These are phyloP conservation scores for Nibea coibor DNA, from an alignment of 2,113 vertebrate species.

Conservation along the genomic window DNA sequence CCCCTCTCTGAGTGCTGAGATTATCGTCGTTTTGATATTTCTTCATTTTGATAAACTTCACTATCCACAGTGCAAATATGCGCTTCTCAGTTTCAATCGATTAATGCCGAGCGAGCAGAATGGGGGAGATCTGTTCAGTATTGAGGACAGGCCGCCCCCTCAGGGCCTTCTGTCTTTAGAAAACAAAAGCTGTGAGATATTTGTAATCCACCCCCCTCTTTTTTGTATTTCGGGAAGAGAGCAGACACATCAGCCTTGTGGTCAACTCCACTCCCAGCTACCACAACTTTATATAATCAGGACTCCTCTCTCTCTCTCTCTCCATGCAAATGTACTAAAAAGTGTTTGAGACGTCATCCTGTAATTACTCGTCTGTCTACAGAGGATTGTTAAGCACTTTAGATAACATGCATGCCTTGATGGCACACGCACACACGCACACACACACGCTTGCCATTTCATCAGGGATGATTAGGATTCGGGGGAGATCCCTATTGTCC, in stretches of 20 bases:
- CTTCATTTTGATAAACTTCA: constrained; percentile 18
- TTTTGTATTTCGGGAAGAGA: constrained; percentile 64
- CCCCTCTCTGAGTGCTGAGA: neutral
- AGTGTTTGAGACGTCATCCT: constrained; percentile 31
- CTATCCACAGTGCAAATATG: constrained; percentile 42
- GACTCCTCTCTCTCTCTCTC: constrained; percentile 9
- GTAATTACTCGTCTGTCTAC: constrained; percentile 55
- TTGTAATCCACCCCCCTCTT: constrained; percentile 62
- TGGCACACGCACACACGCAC: neutral
- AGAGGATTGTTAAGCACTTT: constrained; percentile 45
- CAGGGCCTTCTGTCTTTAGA: constrained; percentile 64
- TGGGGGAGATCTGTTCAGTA: constrained; percentile 30
- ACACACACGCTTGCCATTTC: constrained; percentile 31
- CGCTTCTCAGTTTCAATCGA: constrained; percentile 45
- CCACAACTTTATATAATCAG: constrained; percentile 57
- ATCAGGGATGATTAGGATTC: constrained; percentile 40
- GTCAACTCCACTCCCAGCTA: constrained; percentile 42
- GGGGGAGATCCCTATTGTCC: constrained; percentile 37
- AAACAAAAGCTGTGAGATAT: constrained; percentile 66
- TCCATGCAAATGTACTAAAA: constrained; percentile 1
- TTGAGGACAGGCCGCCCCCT: constrained; percentile 67
- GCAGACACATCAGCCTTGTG: constrained; percentile 51
- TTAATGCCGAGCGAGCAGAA: constrained; percentile 45
- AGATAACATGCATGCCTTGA: constrained; percentile 29
- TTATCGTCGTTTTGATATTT: constrained; percentile 19